Percentiles rank a stretch among this genome's conserved stretches.
phyloP scores from a whole-genome alignment of 2,113 vertebrate genomes.

The Ceyx melanurus region DNA sequence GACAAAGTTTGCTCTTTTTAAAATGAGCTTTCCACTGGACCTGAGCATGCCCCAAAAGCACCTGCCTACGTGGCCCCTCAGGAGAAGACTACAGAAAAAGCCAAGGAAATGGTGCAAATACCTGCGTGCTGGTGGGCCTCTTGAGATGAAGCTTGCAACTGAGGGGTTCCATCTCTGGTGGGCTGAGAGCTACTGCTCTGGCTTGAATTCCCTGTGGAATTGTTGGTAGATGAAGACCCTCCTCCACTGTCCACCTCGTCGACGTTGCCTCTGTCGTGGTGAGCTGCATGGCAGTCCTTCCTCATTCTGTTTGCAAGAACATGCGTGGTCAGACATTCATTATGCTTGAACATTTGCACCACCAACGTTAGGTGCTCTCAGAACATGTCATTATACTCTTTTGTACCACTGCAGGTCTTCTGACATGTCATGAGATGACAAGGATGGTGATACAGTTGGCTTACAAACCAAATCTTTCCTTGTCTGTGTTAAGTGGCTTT shows the following conservation, averaged over 20 bases:
- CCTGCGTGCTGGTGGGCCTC: slow-evolving; percentile 78
- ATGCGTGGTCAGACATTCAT: neutral
- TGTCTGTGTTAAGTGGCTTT: neutral
- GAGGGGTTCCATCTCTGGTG: slow-evolving; percentile 78
- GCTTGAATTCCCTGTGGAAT: slow-evolving; percentile 80
- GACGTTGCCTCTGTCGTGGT: slow-evolving; percentile 80
- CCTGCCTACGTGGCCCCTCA: neutral
- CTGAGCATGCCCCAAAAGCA: neutral
- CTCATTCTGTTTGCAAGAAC: slow-evolving; percentile 79
- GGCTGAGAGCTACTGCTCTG: slow-evolving; percentile 83
- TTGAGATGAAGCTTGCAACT: slow-evolving; percentile 58
- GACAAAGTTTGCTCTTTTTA: no score
- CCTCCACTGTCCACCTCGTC: slow-evolving; percentile 84
- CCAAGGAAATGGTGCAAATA: neutral
- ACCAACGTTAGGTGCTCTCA: neutral
- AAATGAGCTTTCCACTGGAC: neutral
- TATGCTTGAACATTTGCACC: neutral
- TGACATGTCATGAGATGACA: neutral
- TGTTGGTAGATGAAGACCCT: slow-evolving; percentile 72
- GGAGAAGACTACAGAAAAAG: neutral
- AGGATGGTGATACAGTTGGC: neutral
- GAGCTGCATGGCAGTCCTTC: slow-evolving; percentile 90
- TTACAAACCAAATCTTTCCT: neutral
- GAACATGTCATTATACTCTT: neutral
- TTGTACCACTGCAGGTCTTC: neutral